phyloP scores from a whole-genome alignment of 1,140 invertebrate species.

The Protaetia brevitarsis region DNA sequence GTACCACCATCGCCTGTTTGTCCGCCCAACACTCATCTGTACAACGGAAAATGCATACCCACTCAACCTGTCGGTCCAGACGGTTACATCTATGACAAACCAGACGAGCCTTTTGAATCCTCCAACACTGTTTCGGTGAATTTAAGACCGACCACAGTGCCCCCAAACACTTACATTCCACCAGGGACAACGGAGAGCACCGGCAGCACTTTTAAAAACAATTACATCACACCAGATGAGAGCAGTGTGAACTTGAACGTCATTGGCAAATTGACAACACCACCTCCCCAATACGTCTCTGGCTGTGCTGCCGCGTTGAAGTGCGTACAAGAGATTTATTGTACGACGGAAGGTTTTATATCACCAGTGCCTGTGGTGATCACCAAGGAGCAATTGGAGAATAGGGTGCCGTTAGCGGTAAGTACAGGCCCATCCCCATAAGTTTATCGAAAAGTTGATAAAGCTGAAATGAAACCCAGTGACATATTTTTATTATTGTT shows the following conservation, averaged over 20 bases:
- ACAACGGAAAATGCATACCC: constrained; percentile 3
- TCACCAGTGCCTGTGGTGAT: constrained; percentile 63
- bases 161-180: background rate
- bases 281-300: constrained; percentile 45
- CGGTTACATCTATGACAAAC: constrained; percentile 18
- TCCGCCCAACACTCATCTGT: background rate
- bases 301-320: constrained; percentile 79
- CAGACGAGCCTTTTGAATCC: background rate
- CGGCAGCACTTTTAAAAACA: constrained; percentile 7
- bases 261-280: background rate
- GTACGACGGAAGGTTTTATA: constrained; percentile 72
- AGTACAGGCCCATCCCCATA: too few species aligned
- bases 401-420: constrained; percentile 74
- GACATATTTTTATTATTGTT: too few species aligned
- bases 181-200: background rate
- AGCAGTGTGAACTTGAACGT: background rate
- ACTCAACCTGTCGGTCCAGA: background rate
- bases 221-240: background rate
- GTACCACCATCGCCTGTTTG: background rate
- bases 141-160: background rate
- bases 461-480: too few species aligned
- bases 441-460: too few species aligned
- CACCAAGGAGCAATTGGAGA: constrained; percentile 62
- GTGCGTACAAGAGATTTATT: constrained; percentile 75
- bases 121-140: background rate